Evolutionary conservation across 2,888 invertebrate species (phyloP).

Genomic region (Harpalus rubripes): DNA sequence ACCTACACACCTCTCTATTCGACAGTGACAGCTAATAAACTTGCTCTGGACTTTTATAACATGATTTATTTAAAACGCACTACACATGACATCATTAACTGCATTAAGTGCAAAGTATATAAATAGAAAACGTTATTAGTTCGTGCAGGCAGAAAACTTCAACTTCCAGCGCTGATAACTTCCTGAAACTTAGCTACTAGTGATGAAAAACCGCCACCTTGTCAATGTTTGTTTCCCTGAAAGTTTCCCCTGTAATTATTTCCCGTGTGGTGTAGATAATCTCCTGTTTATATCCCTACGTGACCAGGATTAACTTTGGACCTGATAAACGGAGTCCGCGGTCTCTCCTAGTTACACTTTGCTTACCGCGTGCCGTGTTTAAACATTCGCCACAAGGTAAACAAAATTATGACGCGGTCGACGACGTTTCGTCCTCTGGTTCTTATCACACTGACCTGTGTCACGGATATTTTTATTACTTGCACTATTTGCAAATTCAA

Average conservation of each 20-base stretch:
- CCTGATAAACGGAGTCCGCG: slow-evolving; percentile 34
- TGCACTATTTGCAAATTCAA: not conserved
- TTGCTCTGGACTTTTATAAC: too few relatives aligned
- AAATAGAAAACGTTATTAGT: too few relatives aligned
- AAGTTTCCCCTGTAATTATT: slow-evolving; percentile 26
- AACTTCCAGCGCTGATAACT: not conserved
- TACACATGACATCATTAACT: too few relatives aligned
- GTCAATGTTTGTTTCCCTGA: not conserved
- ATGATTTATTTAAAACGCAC: too few relatives aligned
- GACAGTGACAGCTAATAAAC: too few relatives aligned
- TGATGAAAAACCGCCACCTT: not conserved
- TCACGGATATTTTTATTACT: not conserved
- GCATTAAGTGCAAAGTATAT: too few relatives aligned
- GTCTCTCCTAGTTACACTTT: not conserved
- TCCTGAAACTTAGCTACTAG: not conserved
- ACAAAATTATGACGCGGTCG: slow-evolving; percentile 29
- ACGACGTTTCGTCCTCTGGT: not conserved
- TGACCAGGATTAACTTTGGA: slow-evolving; percentile 50
- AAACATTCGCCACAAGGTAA: slow-evolving; percentile 33
- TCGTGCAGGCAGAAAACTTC: not conserved
- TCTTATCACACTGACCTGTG: slow-evolving; percentile 17
- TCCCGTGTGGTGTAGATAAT: slow-evolving; percentile 25
- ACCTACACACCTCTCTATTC: too few relatives aligned
- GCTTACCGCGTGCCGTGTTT: slow-evolving; percentile 21
- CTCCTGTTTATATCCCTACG: slow-evolving; percentile 49